Evolutionary conservation across 2,888 invertebrate species (phyloP).

Genomic region (Ernsta delagoae): DNA sequence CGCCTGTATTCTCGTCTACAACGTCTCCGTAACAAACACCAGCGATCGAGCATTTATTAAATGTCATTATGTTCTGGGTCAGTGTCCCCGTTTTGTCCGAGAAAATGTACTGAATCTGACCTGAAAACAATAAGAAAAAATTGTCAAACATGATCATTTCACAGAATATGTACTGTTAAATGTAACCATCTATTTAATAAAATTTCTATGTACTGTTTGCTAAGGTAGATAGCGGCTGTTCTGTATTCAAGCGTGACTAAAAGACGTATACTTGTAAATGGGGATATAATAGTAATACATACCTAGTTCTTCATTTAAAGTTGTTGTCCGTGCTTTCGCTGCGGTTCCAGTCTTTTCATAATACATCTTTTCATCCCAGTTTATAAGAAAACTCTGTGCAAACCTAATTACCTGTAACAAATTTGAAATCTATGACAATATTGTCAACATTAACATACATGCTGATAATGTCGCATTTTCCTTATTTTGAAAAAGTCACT

Average conservation of each 20-base stretch:
- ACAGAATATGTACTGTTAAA: neutral
- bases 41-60: constrained; percentile 99
- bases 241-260: neutral
- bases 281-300: constrained; percentile 38
- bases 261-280: neutral
- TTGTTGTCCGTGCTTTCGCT: constrained; percentile 98
- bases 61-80: constrained; percentile 99
- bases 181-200: neutral
- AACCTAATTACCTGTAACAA: constrained; percentile 94
- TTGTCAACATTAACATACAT: neutral
- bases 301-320: constrained; percentile 98
- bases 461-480: too few species aligned
- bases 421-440: neutral
- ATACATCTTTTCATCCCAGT: constrained; percentile 99
- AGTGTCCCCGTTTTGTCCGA: constrained; percentile 99
- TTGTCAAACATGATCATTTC: neutral
- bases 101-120: constrained; percentile 99
- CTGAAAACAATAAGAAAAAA: constrained; percentile 57
- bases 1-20: constrained; percentile 93
- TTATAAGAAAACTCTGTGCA: constrained; percentile 98
- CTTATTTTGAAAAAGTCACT: too few species aligned
- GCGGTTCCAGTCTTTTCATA: constrained; percentile 95
- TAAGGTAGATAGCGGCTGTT: neutral
- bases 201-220: too few species aligned
- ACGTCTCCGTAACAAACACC: constrained; percentile 97